These are phyloP conservation scores for Glaucidium brasilianum DNA, from an alignment of 2,113 vertebrate species.

Conservation along the genomic window DNA sequence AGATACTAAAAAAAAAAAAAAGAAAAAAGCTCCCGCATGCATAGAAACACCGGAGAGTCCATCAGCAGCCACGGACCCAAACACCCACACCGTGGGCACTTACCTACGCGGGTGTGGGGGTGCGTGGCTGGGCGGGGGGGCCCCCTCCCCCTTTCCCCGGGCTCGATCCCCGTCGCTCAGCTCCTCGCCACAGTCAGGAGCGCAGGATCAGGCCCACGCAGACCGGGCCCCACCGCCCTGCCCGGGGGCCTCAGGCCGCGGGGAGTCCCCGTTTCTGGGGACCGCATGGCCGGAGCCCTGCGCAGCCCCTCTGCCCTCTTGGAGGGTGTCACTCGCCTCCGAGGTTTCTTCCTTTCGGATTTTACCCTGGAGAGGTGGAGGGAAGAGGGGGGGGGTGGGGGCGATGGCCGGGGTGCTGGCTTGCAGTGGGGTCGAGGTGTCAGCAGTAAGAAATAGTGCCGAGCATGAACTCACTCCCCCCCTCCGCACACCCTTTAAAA, in stretches of 20 bases:
- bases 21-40: rapidly evolving
- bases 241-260: background rate
- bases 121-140: background rate
- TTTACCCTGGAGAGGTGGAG: background rate
- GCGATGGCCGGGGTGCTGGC: background rate
- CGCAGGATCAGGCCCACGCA: background rate
- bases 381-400: background rate
- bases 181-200: background rate
- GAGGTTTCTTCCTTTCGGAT: background rate
- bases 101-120: background rate
- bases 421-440: conserved; percentile 19
- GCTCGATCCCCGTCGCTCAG: background rate
- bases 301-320: background rate
- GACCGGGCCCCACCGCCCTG: background rate
- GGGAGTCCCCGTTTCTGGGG: background rate
- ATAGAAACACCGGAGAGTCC: background rate
- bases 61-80: background rate
- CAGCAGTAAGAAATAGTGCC: conserved; percentile 47
- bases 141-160: background rate
- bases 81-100: background rate
- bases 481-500: background rate
- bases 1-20: too few relatives aligned
- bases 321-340: background rate
- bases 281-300: background rate
- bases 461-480: background rate